These are phyloP conservation scores for Pangasius djambal DNA, from an alignment of 2,797 vertebrate species.

Conservation along the genomic window DNA sequence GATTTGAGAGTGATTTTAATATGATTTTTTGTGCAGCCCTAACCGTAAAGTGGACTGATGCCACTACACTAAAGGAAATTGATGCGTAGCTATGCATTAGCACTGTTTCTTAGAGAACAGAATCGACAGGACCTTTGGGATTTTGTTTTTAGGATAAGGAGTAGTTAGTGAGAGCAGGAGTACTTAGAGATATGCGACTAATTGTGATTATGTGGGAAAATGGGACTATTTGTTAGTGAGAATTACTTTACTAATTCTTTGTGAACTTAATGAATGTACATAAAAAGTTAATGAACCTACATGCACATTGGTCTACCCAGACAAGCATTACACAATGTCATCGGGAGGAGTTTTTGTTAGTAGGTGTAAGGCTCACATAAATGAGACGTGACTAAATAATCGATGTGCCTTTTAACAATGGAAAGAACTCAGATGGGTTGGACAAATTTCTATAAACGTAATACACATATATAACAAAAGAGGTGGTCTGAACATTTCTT, in stretches of 20 bases:
- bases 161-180: not conserved
- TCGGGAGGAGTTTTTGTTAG: not conserved
- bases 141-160: not conserved
- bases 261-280: not conserved
- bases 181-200: not conserved
- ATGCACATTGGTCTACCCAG: not conserved
- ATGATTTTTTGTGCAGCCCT: not conserved
- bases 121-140: not conserved
- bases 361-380: not conserved
- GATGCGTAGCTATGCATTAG: not conserved
- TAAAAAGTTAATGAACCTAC: not conserved
- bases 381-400: not conserved
- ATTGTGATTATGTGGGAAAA: not conserved
- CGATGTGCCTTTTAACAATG: not conserved
- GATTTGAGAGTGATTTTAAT: not conserved
- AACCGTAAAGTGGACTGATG: not conserved
- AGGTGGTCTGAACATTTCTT: not conserved
- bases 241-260: not conserved
- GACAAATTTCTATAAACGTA: not conserved
- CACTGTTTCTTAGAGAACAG: not conserved
- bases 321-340: not conserved
- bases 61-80: not conserved
- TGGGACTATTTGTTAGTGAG: not conserved
- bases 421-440: not conserved
- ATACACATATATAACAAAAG: not conserved